Percentiles rank a stretch among this genome's conserved stretches.
Evolutionary conservation across 2,888 invertebrate species (phyloP).

Genomic region (Luperina nickerlii): DNA sequence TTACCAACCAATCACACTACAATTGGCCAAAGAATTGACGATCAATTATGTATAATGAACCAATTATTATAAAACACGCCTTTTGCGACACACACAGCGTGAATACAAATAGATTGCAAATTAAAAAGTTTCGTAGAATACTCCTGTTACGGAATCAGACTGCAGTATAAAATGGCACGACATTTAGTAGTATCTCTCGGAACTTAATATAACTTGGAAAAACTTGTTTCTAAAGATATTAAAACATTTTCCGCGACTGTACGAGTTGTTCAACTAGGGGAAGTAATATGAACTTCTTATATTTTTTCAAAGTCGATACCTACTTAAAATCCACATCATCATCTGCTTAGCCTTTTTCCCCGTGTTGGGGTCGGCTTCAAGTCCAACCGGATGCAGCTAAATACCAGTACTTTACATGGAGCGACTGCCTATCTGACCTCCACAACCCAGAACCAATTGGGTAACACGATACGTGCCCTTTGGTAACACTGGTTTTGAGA

Average conservation of each 20-base stretch:
- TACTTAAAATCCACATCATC: not conserved
- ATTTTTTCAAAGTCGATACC: not conserved
- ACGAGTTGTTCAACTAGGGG: constrained; percentile 2
- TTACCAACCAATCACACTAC: not conserved
- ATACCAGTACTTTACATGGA: not conserved
- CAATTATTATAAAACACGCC: not conserved
- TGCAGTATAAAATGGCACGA: constrained; percentile 6
- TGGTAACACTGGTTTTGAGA: not conserved
- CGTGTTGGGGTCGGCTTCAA: not conserved
- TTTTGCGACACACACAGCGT: not conserved
- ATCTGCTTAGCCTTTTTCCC: not conserved
- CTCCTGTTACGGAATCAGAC: not conserved
- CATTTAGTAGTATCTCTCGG: constrained; percentile 8
- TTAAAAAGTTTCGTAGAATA: not conserved
- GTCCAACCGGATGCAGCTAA: not conserved
- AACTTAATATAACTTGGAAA: constrained; percentile 49
- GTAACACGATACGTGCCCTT: not conserved
- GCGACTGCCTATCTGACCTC: not conserved
- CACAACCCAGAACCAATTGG: not conserved
- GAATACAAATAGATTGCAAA: not conserved
- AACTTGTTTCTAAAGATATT: constrained; percentile 48
- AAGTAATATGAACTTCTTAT: constrained; percentile 11
- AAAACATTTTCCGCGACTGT: constrained; percentile 27
- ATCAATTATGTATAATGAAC: not conserved
- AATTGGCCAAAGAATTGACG: not conserved